Conservation (phyloP, 2,888 invertebrate species). For the Notocelia uddmanniana region DNA sequence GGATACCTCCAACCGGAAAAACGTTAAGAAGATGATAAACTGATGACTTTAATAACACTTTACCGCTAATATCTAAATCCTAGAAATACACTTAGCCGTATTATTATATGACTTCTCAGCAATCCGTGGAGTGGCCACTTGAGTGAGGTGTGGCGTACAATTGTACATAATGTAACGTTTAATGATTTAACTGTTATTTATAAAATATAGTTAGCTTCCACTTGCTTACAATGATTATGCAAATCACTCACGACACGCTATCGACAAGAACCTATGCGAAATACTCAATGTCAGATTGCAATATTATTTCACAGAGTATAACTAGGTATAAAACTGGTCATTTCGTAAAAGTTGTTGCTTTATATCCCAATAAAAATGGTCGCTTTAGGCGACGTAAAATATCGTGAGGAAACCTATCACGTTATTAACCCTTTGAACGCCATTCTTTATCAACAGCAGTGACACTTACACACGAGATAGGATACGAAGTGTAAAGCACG, state of each 20-base stretch:
- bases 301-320: background rate
- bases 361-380: too few species aligned
- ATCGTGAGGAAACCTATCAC: too few species aligned
- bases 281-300: background rate
- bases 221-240: background rate
- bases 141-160: background rate
- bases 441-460: too few species aligned
- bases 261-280: background rate
- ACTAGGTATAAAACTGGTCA: too few species aligned
- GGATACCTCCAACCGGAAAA: too few species aligned
- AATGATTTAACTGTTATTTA: constrained; percentile 2
- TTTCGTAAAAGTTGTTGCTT: too few species aligned
- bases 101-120: background rate
- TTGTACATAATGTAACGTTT: background rate
- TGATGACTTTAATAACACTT: too few species aligned
- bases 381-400: too few species aligned
- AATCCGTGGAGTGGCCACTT: constrained; percentile 1
- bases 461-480: too few species aligned
- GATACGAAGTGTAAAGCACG: too few species aligned
- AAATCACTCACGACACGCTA: constrained; percentile 5
- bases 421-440: too few species aligned
- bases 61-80: background rate
- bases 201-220: background rate
- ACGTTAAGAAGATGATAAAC: too few species aligned
- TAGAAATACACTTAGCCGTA: background rate